Base-by-base conservation (phyloP, 2,797 vertebrate species). In the Synanceia verrucosa region DNA sequence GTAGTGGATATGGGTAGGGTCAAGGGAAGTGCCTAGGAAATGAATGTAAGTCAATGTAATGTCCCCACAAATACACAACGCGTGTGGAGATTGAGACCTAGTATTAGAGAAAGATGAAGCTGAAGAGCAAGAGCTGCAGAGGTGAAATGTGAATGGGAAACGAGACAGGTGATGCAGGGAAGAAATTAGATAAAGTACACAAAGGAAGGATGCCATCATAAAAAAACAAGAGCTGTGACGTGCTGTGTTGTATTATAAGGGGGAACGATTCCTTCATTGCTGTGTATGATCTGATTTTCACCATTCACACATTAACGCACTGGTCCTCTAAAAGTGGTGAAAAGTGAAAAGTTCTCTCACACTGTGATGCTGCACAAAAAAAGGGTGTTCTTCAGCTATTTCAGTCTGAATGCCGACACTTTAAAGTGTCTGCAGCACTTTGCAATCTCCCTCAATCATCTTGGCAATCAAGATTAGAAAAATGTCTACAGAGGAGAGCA, bases 31-130 rank as follows among this genome's bases (percentile, higher is more conserved):
- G n/a, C n/a, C n/a, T n/a, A n/a, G n/a, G n/a, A n/a, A n/a, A n/a
- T n/a, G n/a, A n/a, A n/a, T n/a, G n/a, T n/a, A n/a, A n/a, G n/a
- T n/a, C n/a, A n/a, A n/a, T n/a, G n/a, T n/a, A n/a, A n/a, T n/a
- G n/a, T n/a, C n/a, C n/a, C n/a, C n/a, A n/a, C n/a, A n/a, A n/a
- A n/a, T n/a, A n/a, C n/a, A n/a, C n/a, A n/a, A n/a, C n/a, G 31
- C 6, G 12, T 29, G 31, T 58, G n/a, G 43, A 37, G 13, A 37
- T 55, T 56, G 46, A 23, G 41, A 18, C 51, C 28, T 46, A 44
- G 52, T 47, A 57, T 68, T 55, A 59, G 67, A 81, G 55, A 59
- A 70, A 83, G 70, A 75, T 81, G 51, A 82, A 77, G 74, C 72
- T 65, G 56, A 65, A 71, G 59, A 51, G 26, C 24, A 61, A 62